These are phyloP conservation scores for Cirrhinus mrigala DNA, from an alignment of 2,797 vertebrate species.

Conservation along the genomic window DNA sequence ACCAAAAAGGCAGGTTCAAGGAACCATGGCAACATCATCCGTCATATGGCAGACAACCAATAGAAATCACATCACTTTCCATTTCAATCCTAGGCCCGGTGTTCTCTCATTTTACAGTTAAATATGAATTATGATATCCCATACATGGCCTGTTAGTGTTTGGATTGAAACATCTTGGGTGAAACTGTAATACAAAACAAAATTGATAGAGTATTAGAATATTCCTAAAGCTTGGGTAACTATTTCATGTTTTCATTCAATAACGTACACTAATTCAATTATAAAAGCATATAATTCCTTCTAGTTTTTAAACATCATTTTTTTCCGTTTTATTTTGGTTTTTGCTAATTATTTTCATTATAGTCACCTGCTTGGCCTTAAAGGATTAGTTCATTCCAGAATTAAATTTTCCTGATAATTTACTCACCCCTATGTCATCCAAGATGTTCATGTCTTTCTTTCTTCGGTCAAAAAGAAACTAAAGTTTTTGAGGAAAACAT, in stretches of 20 bases:
- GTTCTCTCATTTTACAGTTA: slow-evolving; percentile 46
- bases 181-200: not conserved
- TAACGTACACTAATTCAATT: not conserved
- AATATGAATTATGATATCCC: slow-evolving; percentile 11
- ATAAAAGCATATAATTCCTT: no score
- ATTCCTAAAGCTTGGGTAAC: not conserved
- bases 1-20: slow-evolving; percentile 60
- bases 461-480: no score
- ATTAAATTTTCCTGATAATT: no score
- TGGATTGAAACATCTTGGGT: not conserved
- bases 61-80: slow-evolving; percentile 60
- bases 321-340: not conserved
- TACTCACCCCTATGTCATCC: no score
- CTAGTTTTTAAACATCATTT: not conserved
- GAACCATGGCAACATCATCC: slow-evolving; percentile 66
- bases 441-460: no score
- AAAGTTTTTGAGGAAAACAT: no score
- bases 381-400: no score
- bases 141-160: slow-evolving; percentile 12
- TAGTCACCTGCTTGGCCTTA: no score
- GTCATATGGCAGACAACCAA: slow-evolving; percentile 61
- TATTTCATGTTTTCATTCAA: slow-evolving; percentile 8
- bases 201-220: not conserved
- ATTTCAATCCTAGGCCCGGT: slow-evolving; percentile 52
- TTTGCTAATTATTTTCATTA: no score